Conservation (phyloP, 2,888 invertebrate genomes). For the Callyntrura sp. region DNA sequence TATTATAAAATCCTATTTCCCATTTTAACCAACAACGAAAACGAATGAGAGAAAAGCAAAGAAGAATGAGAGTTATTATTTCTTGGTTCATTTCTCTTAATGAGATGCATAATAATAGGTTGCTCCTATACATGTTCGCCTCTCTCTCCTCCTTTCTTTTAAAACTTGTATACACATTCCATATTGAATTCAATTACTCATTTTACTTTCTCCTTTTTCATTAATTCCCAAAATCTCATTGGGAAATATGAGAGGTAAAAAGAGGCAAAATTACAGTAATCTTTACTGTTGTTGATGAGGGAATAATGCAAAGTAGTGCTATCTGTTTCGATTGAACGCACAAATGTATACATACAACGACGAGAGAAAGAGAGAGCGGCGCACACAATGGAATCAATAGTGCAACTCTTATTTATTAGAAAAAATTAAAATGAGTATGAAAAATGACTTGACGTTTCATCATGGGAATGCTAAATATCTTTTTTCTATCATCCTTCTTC, state of each 20-base stretch:
- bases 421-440: conserved; percentile 41
- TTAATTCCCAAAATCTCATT: conserved; percentile 73
- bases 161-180: conserved; percentile 27
- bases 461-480: conserved; percentile 41
- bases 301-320: neutral
- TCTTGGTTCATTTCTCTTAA: conserved; percentile 79
- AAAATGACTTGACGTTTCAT: conserved; percentile 40
- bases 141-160: conserved; percentile 22
- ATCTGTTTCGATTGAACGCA: conserved; percentile 42
- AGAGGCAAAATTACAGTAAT: conserved; percentile 54
- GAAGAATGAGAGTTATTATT: conserved; percentile 68
- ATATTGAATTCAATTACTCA: conserved; percentile 71
- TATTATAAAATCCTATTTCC: conserved; percentile 75
- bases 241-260: conserved; percentile 75
- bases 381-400: conserved; percentile 31
- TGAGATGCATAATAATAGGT: conserved; percentile 75
- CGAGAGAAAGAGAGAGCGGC: no score
- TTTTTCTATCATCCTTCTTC: neutral
- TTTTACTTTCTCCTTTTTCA: conserved; percentile 75
- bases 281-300: conserved; percentile 51
- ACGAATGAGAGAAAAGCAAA: conserved; percentile 28
- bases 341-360: neutral
- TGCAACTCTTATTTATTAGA: conserved; percentile 29
- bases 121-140: neutral
- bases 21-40: conserved; percentile 64